Evolutionary conservation across 2,113 vertebrate genomes (phyloP).

Genomic region (Notarius quadriscutis): DNA sequence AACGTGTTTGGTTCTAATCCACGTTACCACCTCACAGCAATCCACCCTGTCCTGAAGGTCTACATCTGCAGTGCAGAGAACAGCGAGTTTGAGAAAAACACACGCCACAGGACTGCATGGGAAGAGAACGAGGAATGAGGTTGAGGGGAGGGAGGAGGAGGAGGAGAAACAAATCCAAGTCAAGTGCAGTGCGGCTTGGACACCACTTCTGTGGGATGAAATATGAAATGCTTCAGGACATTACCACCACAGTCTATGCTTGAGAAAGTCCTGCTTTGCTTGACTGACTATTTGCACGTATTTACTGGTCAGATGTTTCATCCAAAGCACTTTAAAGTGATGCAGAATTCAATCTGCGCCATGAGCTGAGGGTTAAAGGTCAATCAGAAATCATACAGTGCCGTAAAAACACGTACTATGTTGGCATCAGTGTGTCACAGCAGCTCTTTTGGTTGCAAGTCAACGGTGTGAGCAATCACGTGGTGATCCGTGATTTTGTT

Average conservation of each 20-base stretch:
- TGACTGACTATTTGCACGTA: not conserved
- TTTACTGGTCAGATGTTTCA: not conserved
- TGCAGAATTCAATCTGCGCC: not conserved
- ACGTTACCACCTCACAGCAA: not conserved
- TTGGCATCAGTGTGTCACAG: not conserved
- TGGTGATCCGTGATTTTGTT: not conserved
- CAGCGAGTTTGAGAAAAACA: conserved; percentile 43
- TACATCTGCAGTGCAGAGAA: conserved; percentile 29
- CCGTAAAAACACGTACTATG: not conserved
- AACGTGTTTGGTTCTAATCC: not conserved
- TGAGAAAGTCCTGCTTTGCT: not conserved
- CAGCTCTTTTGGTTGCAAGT: not conserved
- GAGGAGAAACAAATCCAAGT: not conserved
- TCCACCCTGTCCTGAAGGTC: not conserved
- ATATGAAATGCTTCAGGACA: not conserved
- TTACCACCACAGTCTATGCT: not conserved
- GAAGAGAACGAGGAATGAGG: not conserved
- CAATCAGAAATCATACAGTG: not conserved
- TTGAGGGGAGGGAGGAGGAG: not conserved
- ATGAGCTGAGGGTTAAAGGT: not conserved
- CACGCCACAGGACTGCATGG: conserved; percentile 27
- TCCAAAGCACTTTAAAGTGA: not conserved
- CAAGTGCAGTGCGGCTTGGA: not conserved
- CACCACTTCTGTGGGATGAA: not conserved
- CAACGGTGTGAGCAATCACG: not conserved